A percentile compares a stretch with the other conserved stretches of the same genome.
Evolutionary conservation across 35 echinoderm and acorn worm species (phyloP).

Genomic region (Heliocidaris tuberculata): DNA sequence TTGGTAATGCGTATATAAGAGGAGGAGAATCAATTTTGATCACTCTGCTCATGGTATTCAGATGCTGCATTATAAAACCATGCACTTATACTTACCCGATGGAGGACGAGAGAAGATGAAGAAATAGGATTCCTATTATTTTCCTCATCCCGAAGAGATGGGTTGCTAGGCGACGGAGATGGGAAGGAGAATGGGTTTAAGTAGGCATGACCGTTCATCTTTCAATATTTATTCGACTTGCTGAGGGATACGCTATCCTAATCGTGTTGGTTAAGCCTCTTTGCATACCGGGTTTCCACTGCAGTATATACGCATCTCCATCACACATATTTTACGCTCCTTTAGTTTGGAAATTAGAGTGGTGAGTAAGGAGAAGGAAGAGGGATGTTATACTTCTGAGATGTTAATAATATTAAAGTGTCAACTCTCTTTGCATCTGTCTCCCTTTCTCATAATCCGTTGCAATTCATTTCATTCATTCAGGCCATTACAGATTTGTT

Average conservation of each 20-base stretch:
- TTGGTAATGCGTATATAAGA: not conserved
- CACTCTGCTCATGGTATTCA: not conserved
- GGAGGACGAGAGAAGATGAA: not conserved
- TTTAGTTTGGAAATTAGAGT: not conserved
- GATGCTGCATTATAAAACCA: not conserved
- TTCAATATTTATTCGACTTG: conserved; percentile 18
- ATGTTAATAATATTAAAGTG: not conserved
- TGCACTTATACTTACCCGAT: not conserved
- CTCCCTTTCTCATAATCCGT: not conserved
- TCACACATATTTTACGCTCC: not conserved
- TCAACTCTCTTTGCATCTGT: not conserved
- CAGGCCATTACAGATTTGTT: too few species aligned
- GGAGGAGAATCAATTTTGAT: not conserved
- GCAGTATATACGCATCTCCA: not conserved
- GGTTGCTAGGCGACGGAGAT: not conserved
- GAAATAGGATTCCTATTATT: not conserved
- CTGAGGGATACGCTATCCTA: not conserved
- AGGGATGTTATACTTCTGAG: not conserved
- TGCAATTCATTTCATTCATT: not conserved
- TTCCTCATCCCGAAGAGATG: not conserved
- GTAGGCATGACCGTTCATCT: not conserved
- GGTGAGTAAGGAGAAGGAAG: not conserved
- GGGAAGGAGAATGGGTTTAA: not conserved
- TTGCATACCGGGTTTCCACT: not conserved
- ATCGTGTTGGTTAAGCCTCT: not conserved